These are phyloP conservation scores for Pipistrellus kuhlii DNA, from an alignment of 2,797 vertebrate species.

Conservation along the genomic window DNA sequence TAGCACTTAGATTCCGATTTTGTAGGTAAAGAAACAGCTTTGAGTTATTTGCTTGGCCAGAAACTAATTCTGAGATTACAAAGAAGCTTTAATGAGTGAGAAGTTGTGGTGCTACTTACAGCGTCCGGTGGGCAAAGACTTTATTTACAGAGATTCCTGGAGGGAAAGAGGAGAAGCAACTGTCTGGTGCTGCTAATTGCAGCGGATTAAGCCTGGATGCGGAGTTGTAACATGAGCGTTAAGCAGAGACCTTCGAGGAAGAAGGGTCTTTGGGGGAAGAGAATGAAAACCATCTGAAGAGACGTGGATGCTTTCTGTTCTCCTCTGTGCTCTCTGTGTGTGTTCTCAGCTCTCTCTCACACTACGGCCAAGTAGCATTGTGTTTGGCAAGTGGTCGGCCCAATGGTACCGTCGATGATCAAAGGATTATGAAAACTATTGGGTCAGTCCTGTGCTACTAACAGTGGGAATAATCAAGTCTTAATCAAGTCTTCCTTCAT, in stretches of 20 bases:
- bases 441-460: not conserved
- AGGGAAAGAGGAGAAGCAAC: not conserved
- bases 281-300: conserved; percentile 33
- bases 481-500: not conserved
- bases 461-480: not conserved
- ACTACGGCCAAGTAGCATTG: not conserved
- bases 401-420: not conserved
- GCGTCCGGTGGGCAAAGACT: not conserved
- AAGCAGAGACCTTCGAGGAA: not conserved
- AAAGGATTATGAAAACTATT: not conserved
- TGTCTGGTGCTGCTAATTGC: not conserved
- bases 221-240: not conserved
- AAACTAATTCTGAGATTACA: not conserved
- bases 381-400: not conserved
- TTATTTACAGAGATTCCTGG: not conserved
- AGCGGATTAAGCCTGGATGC: not conserved
- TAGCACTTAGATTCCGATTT: not conserved
- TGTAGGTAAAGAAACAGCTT: not conserved
- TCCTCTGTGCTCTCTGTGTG: not conserved
- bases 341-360: not conserved
- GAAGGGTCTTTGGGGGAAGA: not conserved
- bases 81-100: conserved; percentile 1
- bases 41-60: not conserved
- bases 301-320: not conserved
- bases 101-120: not conserved